These are phyloP conservation scores for Gambusia holbrooki DNA, from an alignment of 2,113 vertebrate genomes.

Conservation along the genomic window DNA sequence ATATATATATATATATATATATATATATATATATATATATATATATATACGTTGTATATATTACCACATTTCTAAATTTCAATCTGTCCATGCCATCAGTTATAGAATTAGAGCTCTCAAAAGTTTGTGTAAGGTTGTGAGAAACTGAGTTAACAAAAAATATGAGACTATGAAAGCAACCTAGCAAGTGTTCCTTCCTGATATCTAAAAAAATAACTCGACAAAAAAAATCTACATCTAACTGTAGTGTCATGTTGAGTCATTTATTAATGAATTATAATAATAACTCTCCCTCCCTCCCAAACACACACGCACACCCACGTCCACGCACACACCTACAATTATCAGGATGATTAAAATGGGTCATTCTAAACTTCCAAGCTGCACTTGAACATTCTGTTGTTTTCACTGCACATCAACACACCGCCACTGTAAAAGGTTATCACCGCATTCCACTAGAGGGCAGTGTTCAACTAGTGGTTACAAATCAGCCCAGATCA, in stretches of 20 bases:
- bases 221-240: too few relatives aligned
- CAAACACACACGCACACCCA: too few relatives aligned
- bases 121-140: slow-evolving; percentile 1
- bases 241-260: neutral
- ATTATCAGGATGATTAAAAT: too few relatives aligned
- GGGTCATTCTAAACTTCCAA: too few relatives aligned
- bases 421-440: neutral
- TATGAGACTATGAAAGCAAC: neutral
- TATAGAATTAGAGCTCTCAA: neutral
- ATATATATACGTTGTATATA: too few relatives aligned
- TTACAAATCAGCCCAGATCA: neutral
- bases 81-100: neutral
- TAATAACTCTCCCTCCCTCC: neutral
- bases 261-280: neutral
- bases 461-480: slow-evolving; percentile 23
- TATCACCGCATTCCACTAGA: slow-evolving; percentile 28
- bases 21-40: too few relatives aligned
- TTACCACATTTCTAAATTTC: neutral
- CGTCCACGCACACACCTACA: too few relatives aligned
- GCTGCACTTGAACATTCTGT: too few relatives aligned
- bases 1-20: neutral
- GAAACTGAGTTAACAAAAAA: neutral
- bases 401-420: neutral
- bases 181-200: neutral
- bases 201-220: neutral